Evolutionary conservation across 2,888 invertebrate species (phyloP), one percentile per base, ranked within the genome.

Genomic region (Microplitis deprimator): DNA sequence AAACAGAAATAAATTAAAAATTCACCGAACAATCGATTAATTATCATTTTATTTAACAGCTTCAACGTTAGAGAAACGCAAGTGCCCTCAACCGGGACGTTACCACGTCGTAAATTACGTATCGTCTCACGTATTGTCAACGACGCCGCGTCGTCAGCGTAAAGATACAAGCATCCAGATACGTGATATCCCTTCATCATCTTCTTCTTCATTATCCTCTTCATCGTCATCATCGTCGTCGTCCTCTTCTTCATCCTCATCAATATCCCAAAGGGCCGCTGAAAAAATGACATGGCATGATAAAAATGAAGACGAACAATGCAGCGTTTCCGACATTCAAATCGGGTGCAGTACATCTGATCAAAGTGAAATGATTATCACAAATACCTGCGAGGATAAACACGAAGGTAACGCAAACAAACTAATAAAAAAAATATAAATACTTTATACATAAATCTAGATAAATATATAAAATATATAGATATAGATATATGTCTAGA

Each of bases 51-150:
- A 16, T 61, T 75, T 91, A 91, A 0, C 89, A 95, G 94, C 94
- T 0, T 92, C 94, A 0, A 91, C 91, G 0, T 90, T 94, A 69
- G 91, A 92, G 79, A 92, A 93, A 64, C 92, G 92, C 83, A 93
- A 92, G 68, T 95, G 95, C 85, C 95, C 95, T 0, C 93, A 94
- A 82, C 89, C 93, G 62, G 95, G 95, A 0, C 91, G 94, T 5
- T 95, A 94, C 88, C 91, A 92, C 0, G 91, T 94, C 1, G 85
- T 92, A 50, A 91, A 90, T 83, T 90, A 91, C 13, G 84, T 90
- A 64, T 89, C 90, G 10, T 82, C 83, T n/a, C 80, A 78, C 61
- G 77, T 79, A n/a, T 68, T 79, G 72, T 73, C 81, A 71, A 80
- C 77, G 41, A 73, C 69, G 0, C 68, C 79, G 29, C 77, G 81